A percentile compares a stretch with the other conserved stretches of the same genome.
phyloP scores from a whole-genome alignment of 2,797 vertebrate genomes.

The Molossus molossus region DNA sequence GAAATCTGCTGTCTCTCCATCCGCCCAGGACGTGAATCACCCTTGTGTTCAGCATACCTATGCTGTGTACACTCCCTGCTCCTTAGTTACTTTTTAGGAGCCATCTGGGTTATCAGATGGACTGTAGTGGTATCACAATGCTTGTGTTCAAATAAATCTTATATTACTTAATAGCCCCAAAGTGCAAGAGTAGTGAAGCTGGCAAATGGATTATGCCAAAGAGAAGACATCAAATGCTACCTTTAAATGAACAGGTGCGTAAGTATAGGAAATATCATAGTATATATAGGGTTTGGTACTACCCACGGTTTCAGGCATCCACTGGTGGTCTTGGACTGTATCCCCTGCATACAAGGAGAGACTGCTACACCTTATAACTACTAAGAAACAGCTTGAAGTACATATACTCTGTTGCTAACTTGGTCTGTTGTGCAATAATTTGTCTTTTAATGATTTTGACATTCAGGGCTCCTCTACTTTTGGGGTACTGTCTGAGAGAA shows the following conservation, averaged over 20 bases:
- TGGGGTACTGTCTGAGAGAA: background rate
- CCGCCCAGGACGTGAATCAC: background rate
- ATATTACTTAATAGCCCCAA: background rate
- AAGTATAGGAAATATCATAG: background rate
- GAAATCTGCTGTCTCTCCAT: background rate
- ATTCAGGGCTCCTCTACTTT: background rate
- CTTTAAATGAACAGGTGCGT: background rate
- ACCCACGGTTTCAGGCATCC: background rate
- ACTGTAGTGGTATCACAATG: background rate
- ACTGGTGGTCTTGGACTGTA: background rate
- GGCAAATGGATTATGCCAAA: background rate
- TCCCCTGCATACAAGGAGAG: background rate
- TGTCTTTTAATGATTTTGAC: background rate
- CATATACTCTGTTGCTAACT: background rate
- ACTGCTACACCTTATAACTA: background rate
- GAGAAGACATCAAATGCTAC: background rate
- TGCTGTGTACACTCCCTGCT: background rate
- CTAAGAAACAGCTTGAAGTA: background rate
- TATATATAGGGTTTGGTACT: background rate
- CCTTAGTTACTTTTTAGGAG: background rate
- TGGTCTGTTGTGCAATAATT: background rate
- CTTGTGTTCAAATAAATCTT: background rate
- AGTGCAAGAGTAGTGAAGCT: background rate
- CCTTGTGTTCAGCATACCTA: background rate
- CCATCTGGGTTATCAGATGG: background rate